Evolutionary conservation across 2,113 vertebrate genomes (phyloP).

Genomic region (Antechinus stuartii): DNA sequence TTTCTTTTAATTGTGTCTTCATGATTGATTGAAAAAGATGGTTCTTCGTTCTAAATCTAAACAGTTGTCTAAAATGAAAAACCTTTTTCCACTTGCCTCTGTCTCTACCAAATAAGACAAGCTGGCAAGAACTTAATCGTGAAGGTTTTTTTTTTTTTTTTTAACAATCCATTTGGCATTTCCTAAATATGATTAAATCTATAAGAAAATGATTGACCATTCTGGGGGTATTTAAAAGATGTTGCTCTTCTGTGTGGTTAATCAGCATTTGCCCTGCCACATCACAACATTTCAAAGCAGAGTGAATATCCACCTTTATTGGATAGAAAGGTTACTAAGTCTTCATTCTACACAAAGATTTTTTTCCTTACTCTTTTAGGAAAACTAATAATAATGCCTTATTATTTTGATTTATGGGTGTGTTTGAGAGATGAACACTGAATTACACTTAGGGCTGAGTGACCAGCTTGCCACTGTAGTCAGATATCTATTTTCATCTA

Average conservation of each 20-base stretch:
- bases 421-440: slow-evolving; percentile 72
- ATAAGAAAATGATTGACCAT: slow-evolving; percentile 27
- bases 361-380: slow-evolving; percentile 57
- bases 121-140: not conserved
- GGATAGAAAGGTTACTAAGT: slow-evolving; percentile 76
- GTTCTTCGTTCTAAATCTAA: fast-evolving
- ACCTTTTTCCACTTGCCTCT: not conserved
- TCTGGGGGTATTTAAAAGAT: slow-evolving; percentile 22
- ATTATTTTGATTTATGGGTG: slow-evolving; percentile 82
- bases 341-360: slow-evolving; percentile 71
- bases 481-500: slow-evolving; percentile 69
- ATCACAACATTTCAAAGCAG: slow-evolving; percentile 61
- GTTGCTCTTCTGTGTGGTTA: slow-evolving; percentile 61
- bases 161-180: slow-evolving; percentile 34
- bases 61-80: too few relatives aligned
- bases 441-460: slow-evolving; percentile 77
- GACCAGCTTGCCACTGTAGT: slow-evolving; percentile 72
- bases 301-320: slow-evolving; percentile 71
- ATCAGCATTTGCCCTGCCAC: slow-evolving; percentile 61
- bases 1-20: not conserved
- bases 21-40: not conserved
- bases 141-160: slow-evolving; percentile 1
- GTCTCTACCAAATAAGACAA: not conserved
- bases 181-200: slow-evolving; percentile 42
- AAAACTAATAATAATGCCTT: slow-evolving; percentile 70